Evolutionary conservation across 2,113 vertebrate species (phyloP).

Genomic region (Engystomops pustulosus): DNA sequence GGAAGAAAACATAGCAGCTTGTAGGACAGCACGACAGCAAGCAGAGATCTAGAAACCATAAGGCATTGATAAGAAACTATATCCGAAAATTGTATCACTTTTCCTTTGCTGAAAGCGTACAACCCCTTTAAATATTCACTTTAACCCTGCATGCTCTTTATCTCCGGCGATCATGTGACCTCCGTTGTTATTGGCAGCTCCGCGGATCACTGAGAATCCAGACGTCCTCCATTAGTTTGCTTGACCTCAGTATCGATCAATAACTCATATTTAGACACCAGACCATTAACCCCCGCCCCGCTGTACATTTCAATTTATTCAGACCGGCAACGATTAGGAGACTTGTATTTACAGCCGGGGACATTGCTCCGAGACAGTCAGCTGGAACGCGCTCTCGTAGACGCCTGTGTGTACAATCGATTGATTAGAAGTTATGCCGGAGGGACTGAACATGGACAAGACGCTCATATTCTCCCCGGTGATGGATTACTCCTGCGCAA

Average conservation of each 20-base stretch:
- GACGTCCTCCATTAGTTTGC: not conserved
- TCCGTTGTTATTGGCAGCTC: not conserved
- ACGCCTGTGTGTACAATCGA: constrained; percentile 7
- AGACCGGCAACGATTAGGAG: constrained; percentile 1
- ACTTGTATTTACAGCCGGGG: constrained; percentile 16
- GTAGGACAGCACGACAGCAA: too few relatives aligned
- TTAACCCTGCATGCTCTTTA: too few relatives aligned
- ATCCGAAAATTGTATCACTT: too few relatives aligned
- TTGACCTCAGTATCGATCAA: constrained; percentile 34
- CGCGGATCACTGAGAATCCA: not conserved
- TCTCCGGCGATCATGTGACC: too few relatives aligned
- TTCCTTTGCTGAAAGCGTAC: too few relatives aligned
- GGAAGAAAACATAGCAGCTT: too few relatives aligned
- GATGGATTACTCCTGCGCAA: not conserved
- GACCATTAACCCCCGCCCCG: constrained; percentile 24
- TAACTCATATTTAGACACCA: constrained; percentile 37
- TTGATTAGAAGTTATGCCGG: constrained; percentile 28
- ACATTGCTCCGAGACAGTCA: constrained; percentile 2
- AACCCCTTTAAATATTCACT: too few relatives aligned
- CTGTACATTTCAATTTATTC: not conserved
- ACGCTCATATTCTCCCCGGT: not conserved
- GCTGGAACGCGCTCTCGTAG: constrained; percentile 3
- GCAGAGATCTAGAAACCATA: too few relatives aligned
- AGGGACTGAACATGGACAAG: constrained; percentile 2
- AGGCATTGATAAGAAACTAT: too few relatives aligned